A percentile compares a stretch with the other conserved stretches of the same genome.
These are phyloP conservation scores for Zhuqinia jingwanae DNA, from an alignment of 2,888 invertebrate genomes.

Conservation along the genomic window DNA sequence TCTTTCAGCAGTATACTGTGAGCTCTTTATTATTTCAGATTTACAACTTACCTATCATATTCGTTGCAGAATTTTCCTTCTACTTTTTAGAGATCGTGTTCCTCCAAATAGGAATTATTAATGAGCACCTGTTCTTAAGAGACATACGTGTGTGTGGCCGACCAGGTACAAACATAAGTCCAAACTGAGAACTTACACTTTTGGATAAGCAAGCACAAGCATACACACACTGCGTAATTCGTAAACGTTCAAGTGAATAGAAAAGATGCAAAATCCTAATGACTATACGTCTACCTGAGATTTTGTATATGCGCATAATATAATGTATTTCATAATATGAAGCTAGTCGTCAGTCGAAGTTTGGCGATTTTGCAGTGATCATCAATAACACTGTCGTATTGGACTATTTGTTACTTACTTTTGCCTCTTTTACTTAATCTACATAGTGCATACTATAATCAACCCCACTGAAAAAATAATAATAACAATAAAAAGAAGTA, in stretches of 20 bases:
- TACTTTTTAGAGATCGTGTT: slow-evolving; percentile 39
- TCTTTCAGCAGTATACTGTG: neutral
- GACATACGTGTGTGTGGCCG: slow-evolving; percentile 30
- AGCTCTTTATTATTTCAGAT: neutral
- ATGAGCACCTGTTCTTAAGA: slow-evolving; percentile 47
- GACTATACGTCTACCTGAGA: slow-evolving; percentile 38
- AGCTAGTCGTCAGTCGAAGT: neutral
- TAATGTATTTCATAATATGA: too few relatives aligned
- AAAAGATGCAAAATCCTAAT: neutral
- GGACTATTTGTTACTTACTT: slow-evolving; percentile 42
- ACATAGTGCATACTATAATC: neutral
- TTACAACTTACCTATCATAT: slow-evolving; percentile 20
- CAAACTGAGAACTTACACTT: slow-evolving; percentile 37
- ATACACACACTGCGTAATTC: slow-evolving; percentile 37
- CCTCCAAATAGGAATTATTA: slow-evolving; percentile 53
- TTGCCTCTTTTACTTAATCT: slow-evolving; percentile 17
- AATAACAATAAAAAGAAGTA: slow-evolving; percentile 1
- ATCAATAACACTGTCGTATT: slow-evolving; percentile 45
- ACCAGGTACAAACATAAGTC: slow-evolving; percentile 40
- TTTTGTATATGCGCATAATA: neutral
- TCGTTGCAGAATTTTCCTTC: neutral
- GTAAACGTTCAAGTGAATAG: neutral
- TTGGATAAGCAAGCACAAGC: slow-evolving; percentile 39
- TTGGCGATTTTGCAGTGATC: slow-evolving; percentile 46
- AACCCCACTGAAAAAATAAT: neutral